phyloP scores from a whole-genome alignment of 1,140 invertebrate species.

The Propsilocerus akamusi region DNA sequence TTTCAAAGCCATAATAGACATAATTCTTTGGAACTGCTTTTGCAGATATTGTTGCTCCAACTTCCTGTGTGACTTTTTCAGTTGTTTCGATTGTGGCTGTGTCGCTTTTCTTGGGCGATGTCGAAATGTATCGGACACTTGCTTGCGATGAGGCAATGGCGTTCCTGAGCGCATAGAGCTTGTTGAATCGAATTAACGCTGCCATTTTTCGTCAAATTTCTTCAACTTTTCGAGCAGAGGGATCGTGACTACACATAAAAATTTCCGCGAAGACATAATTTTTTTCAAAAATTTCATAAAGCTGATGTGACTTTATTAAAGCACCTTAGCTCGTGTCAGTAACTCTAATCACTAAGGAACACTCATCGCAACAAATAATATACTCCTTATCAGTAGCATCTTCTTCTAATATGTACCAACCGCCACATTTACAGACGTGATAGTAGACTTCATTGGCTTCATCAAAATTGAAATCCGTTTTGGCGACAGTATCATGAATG shows the following conservation, averaged over 20 bases:
- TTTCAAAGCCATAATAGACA: conserved; percentile 61
- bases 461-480: background rate
- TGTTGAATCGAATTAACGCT: conserved; percentile 1
- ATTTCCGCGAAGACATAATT: background rate
- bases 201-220: background rate
- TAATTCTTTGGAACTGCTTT: conserved; percentile 65
- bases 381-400: background rate
- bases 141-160: background rate
- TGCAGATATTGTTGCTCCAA: conserved; percentile 19
- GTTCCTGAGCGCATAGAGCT: background rate
- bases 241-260: background rate
- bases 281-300: background rate
- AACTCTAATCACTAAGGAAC: background rate
- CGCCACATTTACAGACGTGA: background rate
- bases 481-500: background rate
- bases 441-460: background rate
- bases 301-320: background rate
- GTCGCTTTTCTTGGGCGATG: conserved; percentile 7
- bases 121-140: conserved; percentile 4
- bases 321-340: background rate
- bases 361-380: background rate
- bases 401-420: background rate
- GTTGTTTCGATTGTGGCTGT: background rate
- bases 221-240: background rate
- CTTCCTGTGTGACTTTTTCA: background rate